These are phyloP conservation scores for Notarius lentiginosus DNA, from an alignment of 2,113 vertebrate species.

Conservation along the genomic window DNA sequence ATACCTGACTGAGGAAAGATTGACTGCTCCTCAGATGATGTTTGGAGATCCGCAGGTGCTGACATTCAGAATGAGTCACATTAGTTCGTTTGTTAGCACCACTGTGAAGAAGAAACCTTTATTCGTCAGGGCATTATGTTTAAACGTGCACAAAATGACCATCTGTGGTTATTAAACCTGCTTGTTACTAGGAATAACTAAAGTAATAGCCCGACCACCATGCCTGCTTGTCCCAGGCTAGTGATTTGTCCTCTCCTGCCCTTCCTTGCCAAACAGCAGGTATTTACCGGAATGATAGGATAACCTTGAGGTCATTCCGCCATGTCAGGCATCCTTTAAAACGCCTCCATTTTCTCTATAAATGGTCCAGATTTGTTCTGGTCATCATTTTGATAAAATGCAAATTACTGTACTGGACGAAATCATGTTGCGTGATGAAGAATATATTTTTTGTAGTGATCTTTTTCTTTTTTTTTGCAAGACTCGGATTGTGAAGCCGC, in stretches of 20 bases:
- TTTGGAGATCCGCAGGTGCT: background rate
- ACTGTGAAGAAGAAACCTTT: background rate
- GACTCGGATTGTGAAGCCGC: background rate
- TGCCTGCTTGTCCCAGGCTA: constrained; percentile 58
- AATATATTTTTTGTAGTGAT: background rate
- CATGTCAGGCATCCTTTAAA: constrained; percentile 19
- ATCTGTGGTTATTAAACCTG: background rate
- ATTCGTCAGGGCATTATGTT: background rate
- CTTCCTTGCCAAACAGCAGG: constrained; percentile 42
- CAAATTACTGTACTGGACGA: background rate
- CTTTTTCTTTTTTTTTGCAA: background rate
- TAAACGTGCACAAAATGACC: background rate
- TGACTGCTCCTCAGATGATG: background rate
- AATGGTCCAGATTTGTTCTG: background rate
- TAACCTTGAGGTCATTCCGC: constrained; percentile 45
- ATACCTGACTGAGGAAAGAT: background rate
- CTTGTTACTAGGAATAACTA: background rate
- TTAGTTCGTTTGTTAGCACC: too few relatives aligned
- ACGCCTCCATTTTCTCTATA: background rate
- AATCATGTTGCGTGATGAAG: background rate
- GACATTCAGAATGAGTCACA: background rate
- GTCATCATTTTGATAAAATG: background rate
- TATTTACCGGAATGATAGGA: constrained; percentile 58
- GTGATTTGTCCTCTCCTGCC: constrained; percentile 55
- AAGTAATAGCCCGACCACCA: background rate